Evolutionary conservation across 2,113 vertebrate species (phyloP).

Genomic region (Clupea harengus): DNA sequence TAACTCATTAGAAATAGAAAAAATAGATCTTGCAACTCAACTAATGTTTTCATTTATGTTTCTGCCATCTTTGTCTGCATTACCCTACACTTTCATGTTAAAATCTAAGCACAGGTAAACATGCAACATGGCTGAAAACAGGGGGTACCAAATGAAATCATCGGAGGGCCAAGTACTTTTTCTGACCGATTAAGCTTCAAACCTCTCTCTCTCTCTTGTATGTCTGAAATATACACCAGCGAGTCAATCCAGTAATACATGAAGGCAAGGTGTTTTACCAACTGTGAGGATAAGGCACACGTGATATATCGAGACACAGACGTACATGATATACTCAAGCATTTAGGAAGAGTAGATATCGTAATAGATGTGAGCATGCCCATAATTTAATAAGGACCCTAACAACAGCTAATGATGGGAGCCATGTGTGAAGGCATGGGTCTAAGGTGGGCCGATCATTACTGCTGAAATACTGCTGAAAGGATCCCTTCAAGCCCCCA

Average conservation of each 20-base stretch:
- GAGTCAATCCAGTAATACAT: background rate
- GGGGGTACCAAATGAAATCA: background rate
- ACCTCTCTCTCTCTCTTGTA: background rate
- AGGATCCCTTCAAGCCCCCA: constrained; percentile 23
- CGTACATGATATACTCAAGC: background rate
- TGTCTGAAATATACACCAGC: background rate
- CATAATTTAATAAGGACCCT: background rate
- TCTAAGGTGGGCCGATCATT: constrained; percentile 61
- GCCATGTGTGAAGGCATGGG: background rate
- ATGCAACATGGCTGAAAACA: background rate
- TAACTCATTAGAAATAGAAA: no score
- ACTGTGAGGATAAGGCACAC: background rate
- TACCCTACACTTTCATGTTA: background rate
- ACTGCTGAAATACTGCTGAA: constrained; percentile 65
- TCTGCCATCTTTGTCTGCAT: background rate
- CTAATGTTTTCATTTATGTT: background rate
- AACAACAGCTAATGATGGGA: background rate
- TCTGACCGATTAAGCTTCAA: background rate
- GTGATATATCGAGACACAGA: background rate
- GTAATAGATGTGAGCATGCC: background rate
- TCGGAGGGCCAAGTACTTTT: background rate
- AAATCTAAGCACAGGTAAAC: background rate
- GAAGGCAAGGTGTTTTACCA: background rate
- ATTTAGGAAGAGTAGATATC: background rate
- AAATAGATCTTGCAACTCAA: background rate